These are phyloP conservation scores for Standfussiana lucernea DNA, from an alignment of 2,888 invertebrate species.

Conservation along the genomic window DNA sequence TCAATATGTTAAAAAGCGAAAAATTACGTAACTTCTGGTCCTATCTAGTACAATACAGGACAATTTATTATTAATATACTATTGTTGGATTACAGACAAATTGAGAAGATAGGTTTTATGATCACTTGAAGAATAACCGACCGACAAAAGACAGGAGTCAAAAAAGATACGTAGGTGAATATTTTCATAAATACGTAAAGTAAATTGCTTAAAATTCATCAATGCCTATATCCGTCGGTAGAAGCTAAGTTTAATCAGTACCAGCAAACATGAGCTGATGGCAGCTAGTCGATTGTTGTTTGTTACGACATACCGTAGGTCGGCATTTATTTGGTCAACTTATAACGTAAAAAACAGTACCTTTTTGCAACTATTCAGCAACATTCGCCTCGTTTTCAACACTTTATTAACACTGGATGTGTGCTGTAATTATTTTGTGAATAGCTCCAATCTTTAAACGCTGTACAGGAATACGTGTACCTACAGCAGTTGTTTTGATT, in stretches of 20 bases:
- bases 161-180: conserved; percentile 25
- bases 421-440: conserved; percentile 57
- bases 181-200: conserved; percentile 36
- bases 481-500: conserved; percentile 56
- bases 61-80: conserved; percentile 29
- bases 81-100: conserved; percentile 4
- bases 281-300: conserved; percentile 23
- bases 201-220: conserved; percentile 19
- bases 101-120: neutral
- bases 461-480: conserved; percentile 29
- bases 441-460: conserved; percentile 45
- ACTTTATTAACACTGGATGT: conserved; percentile 20
- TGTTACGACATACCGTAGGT: conserved; percentile 6
- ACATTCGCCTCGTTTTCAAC: conserved; percentile 20
- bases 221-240: conserved; percentile 19
- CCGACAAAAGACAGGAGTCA: neutral
- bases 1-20: conserved; percentile 37
- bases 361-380: conserved; percentile 12
- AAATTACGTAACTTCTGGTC: conserved; percentile 58
- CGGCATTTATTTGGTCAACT: conserved; percentile 3
- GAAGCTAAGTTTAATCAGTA: conserved; percentile 24
- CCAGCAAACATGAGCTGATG: conserved; percentile 11
- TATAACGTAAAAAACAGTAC: conserved; percentile 25
- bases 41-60: conserved; percentile 34
- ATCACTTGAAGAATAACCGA: conserved; percentile 18